Evolutionary conservation across 1,140 invertebrate genomes (phyloP), one percentile per base, ranked within the genome.

Genomic region (Drosophila kurseongensis): DNA sequence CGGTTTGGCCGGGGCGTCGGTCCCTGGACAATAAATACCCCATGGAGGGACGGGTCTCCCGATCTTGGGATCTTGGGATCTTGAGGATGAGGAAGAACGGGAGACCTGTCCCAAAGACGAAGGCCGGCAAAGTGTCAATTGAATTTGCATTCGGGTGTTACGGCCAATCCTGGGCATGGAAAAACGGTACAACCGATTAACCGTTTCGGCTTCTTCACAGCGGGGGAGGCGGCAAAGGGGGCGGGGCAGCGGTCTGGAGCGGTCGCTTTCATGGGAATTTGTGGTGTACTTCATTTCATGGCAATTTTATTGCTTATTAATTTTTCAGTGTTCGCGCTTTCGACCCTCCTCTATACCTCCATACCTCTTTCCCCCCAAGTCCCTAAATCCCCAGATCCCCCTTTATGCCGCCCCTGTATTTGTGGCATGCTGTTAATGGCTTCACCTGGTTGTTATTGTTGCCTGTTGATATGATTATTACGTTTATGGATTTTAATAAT

Each of bases 251-350:
- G 45, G 45, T 18, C 45, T 36, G 41, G 5, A 48, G 63, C 18
- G 36, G 63, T 51, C 44, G 66, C 83, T 86, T 91, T 91, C 90
- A 91, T 91, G 90, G 85, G 85, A 91, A 91, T 91, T 65, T 55
- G 60, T 38, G 74, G 82, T 86, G 69, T 62, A 88, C 81, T 90
- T 91, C 86, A 91, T 91, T 91, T 91, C 90, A 91, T 91, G 90
- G 85, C 90, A 91, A 91, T 91, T 91, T 91, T 91, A 91, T 91
- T 90, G 90, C 90, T 91, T 90, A 91, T 91, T 91, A 91, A 91
- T 91, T 91, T 91, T 91, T 88, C 80, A 90, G 81, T 91, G 78
- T 78, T 81, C 69, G 85, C 82, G 79, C 78, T 85, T 81, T 73
- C 55, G 50, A 7, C n/a, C 48, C 50, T 74, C 40, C 68, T 50